Evolutionary conservation across 1,140 invertebrate genomes (phyloP), one percentile per base, ranked within the genome.

Genomic region (Octopus bimaculoides): DNA sequence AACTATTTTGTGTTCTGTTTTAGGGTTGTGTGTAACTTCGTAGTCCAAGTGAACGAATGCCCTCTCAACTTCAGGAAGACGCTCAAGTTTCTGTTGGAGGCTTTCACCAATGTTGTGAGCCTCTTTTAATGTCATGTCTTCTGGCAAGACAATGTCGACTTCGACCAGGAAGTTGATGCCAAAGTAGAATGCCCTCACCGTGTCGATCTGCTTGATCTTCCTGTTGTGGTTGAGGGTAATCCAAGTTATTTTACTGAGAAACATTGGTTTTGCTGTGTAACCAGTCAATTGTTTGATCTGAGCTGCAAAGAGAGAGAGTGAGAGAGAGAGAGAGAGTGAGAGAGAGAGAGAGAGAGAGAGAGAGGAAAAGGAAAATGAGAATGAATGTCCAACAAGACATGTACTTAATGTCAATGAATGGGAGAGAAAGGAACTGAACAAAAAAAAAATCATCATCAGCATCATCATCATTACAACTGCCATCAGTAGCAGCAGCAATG

Each of bases 21-120:
- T 76, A 0, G 90, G 89, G 53, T 85, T 78, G 79, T 90, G 90
- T 20, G 87, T 86, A 75, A 82, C 83, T 80, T 92, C 90, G 81
- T 91, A 92, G 84, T 92, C 91, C 7, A 90, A 81, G 80, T 92
- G 91, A 5, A 92, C 91, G 84, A 92, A 92, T 4, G 91, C 90
- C 79, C 91, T 81, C 80, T 92, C 91, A 12, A 92, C 91, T 75
- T 90, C 87, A 12, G 86, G 84, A 54, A 92, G 81, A 56, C 83
- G 77, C 83, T 92, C 91, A 56, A 92, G 84, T 80, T 89, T 89
- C 75, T 87, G 86, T 82, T 91, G 91, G 71, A 91, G 85, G 26
- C 86, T 81, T 81, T 91, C 91, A 5, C 87, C 87, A 75, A 91
- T 91, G 82, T 91, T 88, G 79, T 91, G 91, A 0, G 91, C 87